A percentile compares a stretch with the other conserved stretches of the same genome.
Conservation (phyloP, 2,113 vertebrate genomes). For the Chloebia gouldiae region DNA sequence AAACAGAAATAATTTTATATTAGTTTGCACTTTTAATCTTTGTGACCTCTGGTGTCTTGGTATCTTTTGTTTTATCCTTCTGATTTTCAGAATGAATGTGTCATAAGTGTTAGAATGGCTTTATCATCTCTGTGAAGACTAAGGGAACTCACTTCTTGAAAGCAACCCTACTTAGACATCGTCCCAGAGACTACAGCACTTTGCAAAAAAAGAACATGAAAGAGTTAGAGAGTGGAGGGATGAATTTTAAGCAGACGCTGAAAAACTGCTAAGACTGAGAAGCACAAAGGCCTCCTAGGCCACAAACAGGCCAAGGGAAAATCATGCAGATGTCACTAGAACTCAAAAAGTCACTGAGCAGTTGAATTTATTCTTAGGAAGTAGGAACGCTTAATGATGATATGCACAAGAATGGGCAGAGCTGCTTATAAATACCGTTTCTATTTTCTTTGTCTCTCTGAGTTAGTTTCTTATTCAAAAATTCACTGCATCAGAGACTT, state of each 20-base stretch:
- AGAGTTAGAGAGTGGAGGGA: neutral
- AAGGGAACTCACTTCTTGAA: neutral
- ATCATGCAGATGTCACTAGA: neutral
- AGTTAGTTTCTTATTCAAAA: neutral
- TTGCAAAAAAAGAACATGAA: neutral
- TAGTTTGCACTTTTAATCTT: rapidly evolving
- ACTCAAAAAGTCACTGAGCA: neutral
- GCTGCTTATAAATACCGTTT: neutral
- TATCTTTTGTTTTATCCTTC: too few relatives aligned
- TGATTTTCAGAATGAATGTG: neutral
- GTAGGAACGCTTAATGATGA: neutral
- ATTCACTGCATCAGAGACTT: neutral
- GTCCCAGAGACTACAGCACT: neutral
- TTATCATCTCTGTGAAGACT: neutral
- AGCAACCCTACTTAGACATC: neutral
- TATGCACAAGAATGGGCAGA: neutral
- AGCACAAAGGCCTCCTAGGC: neutral
- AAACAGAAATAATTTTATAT: neutral
- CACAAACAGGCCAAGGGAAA: neutral
- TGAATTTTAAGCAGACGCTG: neutral
- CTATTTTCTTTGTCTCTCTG: neutral
- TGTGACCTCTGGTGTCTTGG: neutral
- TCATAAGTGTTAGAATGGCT: neutral
- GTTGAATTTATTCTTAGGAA: neutral
- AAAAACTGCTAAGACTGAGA: neutral